Conservation (phyloP, 2,888 invertebrate genomes). For the Fragum sueziense region DNA sequence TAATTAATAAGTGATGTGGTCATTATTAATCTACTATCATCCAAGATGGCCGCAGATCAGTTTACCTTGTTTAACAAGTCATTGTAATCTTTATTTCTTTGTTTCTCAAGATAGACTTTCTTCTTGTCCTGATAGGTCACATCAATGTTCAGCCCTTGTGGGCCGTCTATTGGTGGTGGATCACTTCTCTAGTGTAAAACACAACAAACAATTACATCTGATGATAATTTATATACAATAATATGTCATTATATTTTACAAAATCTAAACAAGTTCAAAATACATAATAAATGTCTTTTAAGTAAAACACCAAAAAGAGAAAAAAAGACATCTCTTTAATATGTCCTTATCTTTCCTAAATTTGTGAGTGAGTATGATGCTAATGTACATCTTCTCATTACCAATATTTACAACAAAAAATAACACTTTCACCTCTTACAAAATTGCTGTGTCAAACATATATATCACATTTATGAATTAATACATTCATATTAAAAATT, state of each 20-base stretch:
- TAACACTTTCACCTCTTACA: no score
- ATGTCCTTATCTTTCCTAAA: no score
- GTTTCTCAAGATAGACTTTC: conserved; percentile 51
- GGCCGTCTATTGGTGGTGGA: conserved; percentile 27
- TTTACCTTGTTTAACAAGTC: conserved; percentile 59
- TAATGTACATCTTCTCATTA: no score
- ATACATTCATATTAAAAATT: no score
- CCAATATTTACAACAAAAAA: no score
- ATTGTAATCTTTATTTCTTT: conserved; percentile 66
- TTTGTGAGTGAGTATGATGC: no score
- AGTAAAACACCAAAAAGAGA: neutral
- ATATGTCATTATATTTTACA: neutral
- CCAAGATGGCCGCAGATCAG: neutral
- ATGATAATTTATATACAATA: neutral
- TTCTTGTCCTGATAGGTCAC: conserved; percentile 34
- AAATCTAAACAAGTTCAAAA: neutral
- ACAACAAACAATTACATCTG: neutral
- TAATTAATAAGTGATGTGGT: neutral
- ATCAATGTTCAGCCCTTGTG: conserved; percentile 55
- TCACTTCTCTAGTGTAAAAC: neutral
- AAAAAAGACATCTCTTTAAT: no score
- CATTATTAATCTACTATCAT: neutral
- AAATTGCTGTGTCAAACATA: no score
- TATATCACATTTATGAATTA: no score
- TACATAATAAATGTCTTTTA: neutral